Evolutionary conservation across 1,140 invertebrate genomes (phyloP), one percentile per base, ranked within the genome.

Genomic region (Episyrphus balteatus): DNA sequence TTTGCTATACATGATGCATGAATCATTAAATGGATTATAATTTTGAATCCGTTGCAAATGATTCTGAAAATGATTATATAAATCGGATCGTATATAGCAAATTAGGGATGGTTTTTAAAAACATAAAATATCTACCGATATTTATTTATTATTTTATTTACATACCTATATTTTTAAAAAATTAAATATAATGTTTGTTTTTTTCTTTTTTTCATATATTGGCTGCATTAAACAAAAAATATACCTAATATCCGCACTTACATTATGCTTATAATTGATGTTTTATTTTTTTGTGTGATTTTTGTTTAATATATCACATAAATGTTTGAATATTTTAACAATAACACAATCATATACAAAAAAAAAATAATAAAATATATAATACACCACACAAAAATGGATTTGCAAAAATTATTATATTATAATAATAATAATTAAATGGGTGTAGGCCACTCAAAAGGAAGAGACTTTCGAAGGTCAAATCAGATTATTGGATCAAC

Each of bases 391-490:
- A 26, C n/a, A 26, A 26, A 26, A 26, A 26, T 26, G 21, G 21
- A 26, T 26, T 26, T 26, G 3, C 21, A 26, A 26, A 26, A 26
- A 5, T 40, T 55, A n/a, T n/a, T 18, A 42, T 13, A 42, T n/a
- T n/a, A n/a, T n/a, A n/a, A n/a, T n/a, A 42, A 42, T 18, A 46
- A 42, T 42, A 51, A 55, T 53, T 52, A 46, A 42, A 40, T 63
- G 56, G 63, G 54, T n/a, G n/a, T 74, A 94, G 92, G 89, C 92
- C 61, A 93, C 88, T 66, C 88, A 94, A 76, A 88, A 92, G 75
- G 94, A 98, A 78, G 93, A 97, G 75, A 86, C 86, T 55, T 95
- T 89, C 73, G 89, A 93, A 70, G 82, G 83, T 65, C 90, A 92
- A 73, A 90, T 96, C 59, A 92, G 93, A 77, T 79, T 88, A 66